Evolutionary conservation across 2,888 invertebrate genomes (phyloP), one percentile per base, ranked within the genome.

Genomic region (Dione vanillae): DNA sequence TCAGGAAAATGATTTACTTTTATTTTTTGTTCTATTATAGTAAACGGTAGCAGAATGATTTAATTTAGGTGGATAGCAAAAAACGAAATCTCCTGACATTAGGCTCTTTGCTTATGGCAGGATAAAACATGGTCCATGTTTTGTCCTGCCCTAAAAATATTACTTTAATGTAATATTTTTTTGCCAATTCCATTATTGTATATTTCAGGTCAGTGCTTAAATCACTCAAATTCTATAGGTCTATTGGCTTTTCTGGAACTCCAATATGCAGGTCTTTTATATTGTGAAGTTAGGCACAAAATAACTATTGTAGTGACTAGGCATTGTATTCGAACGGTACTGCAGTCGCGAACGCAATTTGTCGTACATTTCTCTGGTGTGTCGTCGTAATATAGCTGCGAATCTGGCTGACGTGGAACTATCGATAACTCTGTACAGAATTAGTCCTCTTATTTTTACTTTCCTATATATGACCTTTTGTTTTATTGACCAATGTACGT

Each of bases 311-410:
- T 86, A 82, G 80, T 75, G 80, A 80, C 78, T 78, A 78, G 78
- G 82, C 80, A 85, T 87, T 86, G 87, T 87, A 79, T 80, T 78
- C 78, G 79, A 79, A 80, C 77, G 74, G 78, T 79, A 79, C 76
- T 79, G 81, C 80, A 82, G 81, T 84, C 81, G 84, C 82, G 83
- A 83, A 84, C 80, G 88, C 89, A 91, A 92, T 91, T 91, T 90
- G 89, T 87, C 84, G 85, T 80, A 80, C 87, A 86, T 88, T 89
- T 89, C 87, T 88, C 88, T 86, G 82, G 86, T 86, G 83, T 88
- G 88, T 85, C 83, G 83, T 82, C 82, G 83, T 84, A 84, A 87
- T 88, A 86, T 86, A 86, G 87, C 86, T 83, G 80, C 84, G 85
- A 85, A 84, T 86, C 84, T 79, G 82, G 86, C 88, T 85, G 87